Evolutionary conservation across 2,113 vertebrate species (phyloP).

Genomic region (Bambusicola thoracicus): DNA sequence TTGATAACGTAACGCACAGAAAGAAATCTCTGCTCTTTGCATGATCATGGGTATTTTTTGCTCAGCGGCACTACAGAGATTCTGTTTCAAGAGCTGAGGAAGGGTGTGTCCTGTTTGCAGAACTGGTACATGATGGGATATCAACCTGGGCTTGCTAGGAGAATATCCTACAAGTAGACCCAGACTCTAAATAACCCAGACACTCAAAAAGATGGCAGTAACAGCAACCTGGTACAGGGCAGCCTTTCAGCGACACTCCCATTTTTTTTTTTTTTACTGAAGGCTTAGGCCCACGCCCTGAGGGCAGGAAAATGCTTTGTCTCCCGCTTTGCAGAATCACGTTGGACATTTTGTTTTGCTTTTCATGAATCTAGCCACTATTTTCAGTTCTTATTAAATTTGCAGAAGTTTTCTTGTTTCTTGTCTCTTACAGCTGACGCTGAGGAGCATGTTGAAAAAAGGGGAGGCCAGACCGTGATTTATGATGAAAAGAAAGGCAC

Average conservation of each 20-base stretch:
- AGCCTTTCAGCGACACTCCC: background rate
- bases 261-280: background rate
- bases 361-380: background rate
- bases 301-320: background rate
- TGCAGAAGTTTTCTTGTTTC: background rate
- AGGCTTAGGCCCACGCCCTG: background rate
- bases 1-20: background rate
- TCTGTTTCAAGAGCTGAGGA: background rate
- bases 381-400: background rate
- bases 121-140: background rate
- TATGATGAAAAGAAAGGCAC: conserved; percentile 90
- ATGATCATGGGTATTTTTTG: background rate
- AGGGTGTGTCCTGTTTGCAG: background rate
- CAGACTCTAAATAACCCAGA: background rate
- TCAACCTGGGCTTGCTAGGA: background rate
- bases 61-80: background rate
- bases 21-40: background rate
- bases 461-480: conserved; percentile 85
- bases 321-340: background rate
- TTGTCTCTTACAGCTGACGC: conserved; percentile 75
- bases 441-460: conserved; percentile 72
- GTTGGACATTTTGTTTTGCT: background rate
- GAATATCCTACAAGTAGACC: background rate
- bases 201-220: background rate
- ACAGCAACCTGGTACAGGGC: background rate